These are phyloP conservation scores for Pampus argenteus DNA, from an alignment of 2,797 vertebrate genomes.

Conservation along the genomic window DNA sequence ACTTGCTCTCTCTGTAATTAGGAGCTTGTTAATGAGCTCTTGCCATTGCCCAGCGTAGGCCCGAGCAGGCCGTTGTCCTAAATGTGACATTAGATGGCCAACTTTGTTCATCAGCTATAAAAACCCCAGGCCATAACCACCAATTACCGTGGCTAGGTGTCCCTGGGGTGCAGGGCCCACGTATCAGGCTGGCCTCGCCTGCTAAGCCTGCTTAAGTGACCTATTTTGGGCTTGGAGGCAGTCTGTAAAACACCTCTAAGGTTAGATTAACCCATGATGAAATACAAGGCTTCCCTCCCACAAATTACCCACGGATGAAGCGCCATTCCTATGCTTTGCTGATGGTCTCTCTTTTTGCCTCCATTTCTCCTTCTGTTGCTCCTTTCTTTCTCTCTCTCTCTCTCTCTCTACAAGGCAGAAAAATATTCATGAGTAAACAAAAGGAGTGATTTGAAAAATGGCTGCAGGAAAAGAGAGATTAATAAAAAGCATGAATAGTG, in stretches of 20 bases:
- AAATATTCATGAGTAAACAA: slow-evolving; percentile 89
- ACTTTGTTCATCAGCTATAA: slow-evolving; percentile 71
- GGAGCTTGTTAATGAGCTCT: slow-evolving; percentile 77
- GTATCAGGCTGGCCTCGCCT: slow-evolving; percentile 61
- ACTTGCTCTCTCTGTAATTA: slow-evolving; percentile 78
- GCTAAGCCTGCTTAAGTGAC: slow-evolving; percentile 84
- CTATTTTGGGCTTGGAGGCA: slow-evolving; percentile 78
- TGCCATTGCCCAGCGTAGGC: slow-evolving; percentile 1
- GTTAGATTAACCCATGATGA: slow-evolving; percentile 84
- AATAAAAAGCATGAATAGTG: slow-evolving; percentile 84
- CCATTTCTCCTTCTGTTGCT: background rate
- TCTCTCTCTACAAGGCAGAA: slow-evolving; percentile 67
- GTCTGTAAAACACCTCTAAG: slow-evolving; percentile 82
- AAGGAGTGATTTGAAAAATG: slow-evolving; percentile 85
- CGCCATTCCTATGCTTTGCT: slow-evolving; percentile 49
- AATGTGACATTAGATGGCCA: slow-evolving; percentile 77
- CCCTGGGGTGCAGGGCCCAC: slow-evolving; percentile 65
- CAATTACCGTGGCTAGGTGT: slow-evolving; percentile 79
- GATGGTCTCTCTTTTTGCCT: slow-evolving; percentile 28
- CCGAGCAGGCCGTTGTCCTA: slow-evolving; percentile 63
- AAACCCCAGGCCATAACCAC: slow-evolving; percentile 78
- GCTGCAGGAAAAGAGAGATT: slow-evolving; percentile 84
- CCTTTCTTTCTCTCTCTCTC: background rate
- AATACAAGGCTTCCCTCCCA: slow-evolving; percentile 75
- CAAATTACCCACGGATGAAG: slow-evolving; percentile 75